These are phyloP conservation scores for Apostichopus leukothele DNA, from an alignment of 53 echinoderm and acorn worm species.

Conservation along the genomic window DNA sequence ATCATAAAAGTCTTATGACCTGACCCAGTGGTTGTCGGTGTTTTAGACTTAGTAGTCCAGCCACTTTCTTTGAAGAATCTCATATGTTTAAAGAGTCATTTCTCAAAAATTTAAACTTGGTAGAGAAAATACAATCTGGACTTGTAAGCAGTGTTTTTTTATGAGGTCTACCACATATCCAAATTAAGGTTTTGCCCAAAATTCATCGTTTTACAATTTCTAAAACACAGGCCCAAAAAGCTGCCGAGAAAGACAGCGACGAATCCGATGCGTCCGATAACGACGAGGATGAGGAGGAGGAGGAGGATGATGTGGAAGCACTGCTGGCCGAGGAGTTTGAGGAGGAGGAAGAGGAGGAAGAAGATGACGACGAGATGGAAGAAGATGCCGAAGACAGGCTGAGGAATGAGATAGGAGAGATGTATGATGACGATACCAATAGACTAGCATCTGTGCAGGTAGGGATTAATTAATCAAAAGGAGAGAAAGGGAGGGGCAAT, in stretches of 20 bases:
- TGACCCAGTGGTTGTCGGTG: no score
- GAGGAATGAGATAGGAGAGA: constrained; percentile 95
- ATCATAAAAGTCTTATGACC: no score
- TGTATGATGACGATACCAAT: constrained; percentile 92
- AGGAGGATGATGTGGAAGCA: constrained; percentile 94
- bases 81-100: no score
- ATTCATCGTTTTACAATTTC: no score
- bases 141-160: no score
- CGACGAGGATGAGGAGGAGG: constrained; percentile 84
- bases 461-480: neutral
- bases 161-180: no score
- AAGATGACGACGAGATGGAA: constrained; percentile 94
- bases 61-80: no score
- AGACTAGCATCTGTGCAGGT: constrained; percentile 86
- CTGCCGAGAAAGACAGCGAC: constrained; percentile 95
- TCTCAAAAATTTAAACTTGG: no score
- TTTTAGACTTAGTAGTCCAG: no score
- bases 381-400: constrained; percentile 91
- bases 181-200: no score
- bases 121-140: no score
- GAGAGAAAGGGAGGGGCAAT: neutral
- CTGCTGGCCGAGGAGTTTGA: constrained; percentile 99
- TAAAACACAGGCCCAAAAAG: constrained; percentile 76
- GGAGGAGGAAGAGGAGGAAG: constrained; percentile 98
- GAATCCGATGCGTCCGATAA: constrained; percentile 94